These are phyloP conservation scores for Euphonia xanthogaster DNA, from an alignment of 2,797 vertebrate genomes.

Conservation along the genomic window DNA sequence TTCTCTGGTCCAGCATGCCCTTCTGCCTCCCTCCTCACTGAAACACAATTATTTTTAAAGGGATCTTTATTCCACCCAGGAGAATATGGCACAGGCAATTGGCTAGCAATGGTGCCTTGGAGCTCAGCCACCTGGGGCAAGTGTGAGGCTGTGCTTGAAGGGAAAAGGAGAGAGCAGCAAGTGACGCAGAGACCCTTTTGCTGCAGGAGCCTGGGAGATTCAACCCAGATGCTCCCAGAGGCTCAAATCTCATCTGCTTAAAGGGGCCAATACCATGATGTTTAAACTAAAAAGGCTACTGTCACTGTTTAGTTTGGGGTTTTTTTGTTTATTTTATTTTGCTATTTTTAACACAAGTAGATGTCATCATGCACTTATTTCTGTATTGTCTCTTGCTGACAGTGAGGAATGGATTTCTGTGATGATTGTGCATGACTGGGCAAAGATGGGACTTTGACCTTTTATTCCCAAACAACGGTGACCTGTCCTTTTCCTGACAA, in stretches of 20 bases:
- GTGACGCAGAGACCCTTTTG: neutral
- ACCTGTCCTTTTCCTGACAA: neutral
- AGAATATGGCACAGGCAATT: constrained; percentile 27
- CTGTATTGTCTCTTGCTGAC: neutral
- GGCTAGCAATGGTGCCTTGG: constrained; percentile 33
- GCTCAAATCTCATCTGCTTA: neutral
- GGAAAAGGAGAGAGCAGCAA: constrained; percentile 7
- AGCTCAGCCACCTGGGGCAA: constrained; percentile 53
- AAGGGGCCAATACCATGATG: neutral
- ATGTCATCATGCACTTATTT: constrained; percentile 18
- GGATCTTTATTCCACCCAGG: constrained; percentile 43
- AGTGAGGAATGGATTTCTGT: neutral
- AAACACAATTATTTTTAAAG: constrained; percentile 41
- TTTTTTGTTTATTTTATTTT: neutral
- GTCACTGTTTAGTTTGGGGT: neutral
- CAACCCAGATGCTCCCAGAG: neutral
- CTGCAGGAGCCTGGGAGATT: constrained; percentile 35
- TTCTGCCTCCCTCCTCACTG: neutral
- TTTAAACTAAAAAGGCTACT: neutral
- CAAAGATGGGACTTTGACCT: neutral
- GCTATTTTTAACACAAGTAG: constrained; percentile 27
- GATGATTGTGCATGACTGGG: neutral
- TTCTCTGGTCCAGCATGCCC: neutral
- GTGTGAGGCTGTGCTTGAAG: constrained; percentile 14
- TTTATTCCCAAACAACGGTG: neutral